Base-by-base conservation (phyloP, 1,140 invertebrate genomes). In the Drosophila kepulauana region DNA sequence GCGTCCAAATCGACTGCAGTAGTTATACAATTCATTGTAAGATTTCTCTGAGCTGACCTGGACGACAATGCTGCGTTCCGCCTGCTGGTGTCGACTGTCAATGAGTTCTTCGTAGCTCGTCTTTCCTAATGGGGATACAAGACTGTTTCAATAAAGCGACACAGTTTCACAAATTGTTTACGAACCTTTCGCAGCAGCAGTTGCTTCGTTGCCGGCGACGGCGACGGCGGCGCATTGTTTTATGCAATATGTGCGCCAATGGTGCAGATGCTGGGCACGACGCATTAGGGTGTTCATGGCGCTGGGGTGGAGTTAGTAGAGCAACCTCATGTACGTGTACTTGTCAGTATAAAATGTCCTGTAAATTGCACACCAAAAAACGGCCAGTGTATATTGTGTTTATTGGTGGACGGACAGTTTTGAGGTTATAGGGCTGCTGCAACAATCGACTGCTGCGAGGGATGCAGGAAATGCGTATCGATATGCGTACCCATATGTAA, bases 31-130 rank as follows among this genome's bases (percentile, higher is more conserved):
- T 92, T 96, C 94, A 52, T 84, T 82, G 75, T 94, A 94, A 5
- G 94, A 95, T 41, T 94, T 93, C 41, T 94, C 92, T 0, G 95
- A 95, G 78, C 95, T 94, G 1, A 95, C 94, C 93, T 95, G 94
- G 16, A 95, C 93, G 10, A 95, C 86, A 30, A 95, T 87, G 90
- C 95, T 95, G 63, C 91, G 81, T 28, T 79, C 78, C 0, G 91
- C 91, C 58, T 86, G 77, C 51, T 72, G 64, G 45, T 92, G 91
- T 0, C 89, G 91, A 8, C 56, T 58, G 30, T 49, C 51, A 43
- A 92, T 79, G 46, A 92, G 77, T 43, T 92, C 84, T 56, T 89
- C 85, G 57, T 89, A 92, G 49, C 64, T 76, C 10, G 61, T 63
- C 33, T 70, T 85, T 0, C 43, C 88, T 91, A 41, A 2, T 43